Base-by-base conservation (phyloP, 92 coral and sea anemone genomes). In the Heliopora coerulea region DNA sequence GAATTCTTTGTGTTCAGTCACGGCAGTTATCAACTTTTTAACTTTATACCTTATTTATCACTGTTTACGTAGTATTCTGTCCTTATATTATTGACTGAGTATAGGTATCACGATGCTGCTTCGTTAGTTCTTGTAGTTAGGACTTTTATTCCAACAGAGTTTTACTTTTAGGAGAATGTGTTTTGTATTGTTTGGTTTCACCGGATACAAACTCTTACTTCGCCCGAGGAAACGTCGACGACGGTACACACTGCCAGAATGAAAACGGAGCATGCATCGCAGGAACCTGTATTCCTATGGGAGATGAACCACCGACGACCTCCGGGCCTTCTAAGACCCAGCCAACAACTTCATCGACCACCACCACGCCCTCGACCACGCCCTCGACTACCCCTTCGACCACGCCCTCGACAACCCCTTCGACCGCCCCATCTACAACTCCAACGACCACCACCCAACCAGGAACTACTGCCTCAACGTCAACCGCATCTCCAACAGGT, bases 221-320 rank as follows among this genome's bases (percentile, higher is more conserved):
- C 23, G 39, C 37, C 2, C 44, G 74, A 42, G 74, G 27, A 25
- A 17, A 67, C 0, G 74, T 49, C 3, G 41, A 29, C 8, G 74
- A 67, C 48, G 74, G 74, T 1, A 67, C 74, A 26, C 74, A 44
- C 26, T 67, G 74, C 37, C 0, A 46, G 21, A 18, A 67, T 23
- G 8, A 6, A 0, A 46, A 18, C 12, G 58, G 74, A 42, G 59
- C 59, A 30, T 67, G 74, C 14, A 10, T 67, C 0, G 24, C 28
- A 12, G 74, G 74, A 44, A 20, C 20, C 26, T 67, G 74, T 19
- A 18, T 30, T 48, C 7, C 20, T 27, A 35, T 67, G 4, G 31
- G 37, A 7, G 40, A 25, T 10, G 74, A 66, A 17, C 40, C 58
- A 21, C 14, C 52, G 52, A 15, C 52, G 3, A 46, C 52, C 52